phyloP scores from a whole-genome alignment of 2,797 vertebrate species.

The Lutjanus argentimaculatus region DNA sequence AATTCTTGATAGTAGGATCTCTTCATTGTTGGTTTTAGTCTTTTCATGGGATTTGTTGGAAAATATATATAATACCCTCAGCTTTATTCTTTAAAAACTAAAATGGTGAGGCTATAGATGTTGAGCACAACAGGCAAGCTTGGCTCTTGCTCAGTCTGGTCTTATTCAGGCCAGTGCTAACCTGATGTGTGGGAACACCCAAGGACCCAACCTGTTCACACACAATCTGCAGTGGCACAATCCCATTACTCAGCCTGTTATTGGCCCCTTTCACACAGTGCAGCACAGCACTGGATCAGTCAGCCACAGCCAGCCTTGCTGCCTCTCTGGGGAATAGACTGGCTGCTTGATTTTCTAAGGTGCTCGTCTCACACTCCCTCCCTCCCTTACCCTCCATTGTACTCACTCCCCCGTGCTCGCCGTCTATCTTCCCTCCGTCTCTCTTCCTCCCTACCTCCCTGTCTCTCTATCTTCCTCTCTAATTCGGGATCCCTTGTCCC shows the following conservation, averaged over 20 bases:
- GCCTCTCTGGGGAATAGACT: slow-evolving; percentile 75
- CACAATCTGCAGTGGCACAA: slow-evolving; percentile 83
- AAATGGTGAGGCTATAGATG: slow-evolving; percentile 26
- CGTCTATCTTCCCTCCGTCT: slow-evolving; percentile 51
- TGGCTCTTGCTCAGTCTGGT: slow-evolving; percentile 48
- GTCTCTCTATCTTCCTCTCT: slow-evolving; percentile 34
- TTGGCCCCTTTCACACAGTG: slow-evolving; percentile 81
- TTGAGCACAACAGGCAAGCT: slow-evolving; percentile 49
- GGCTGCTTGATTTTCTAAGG: slow-evolving; percentile 81
- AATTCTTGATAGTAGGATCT: slow-evolving; percentile 12
- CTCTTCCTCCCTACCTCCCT: slow-evolving; percentile 22
- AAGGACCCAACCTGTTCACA: slow-evolving; percentile 82
- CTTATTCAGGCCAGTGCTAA: slow-evolving; percentile 68
- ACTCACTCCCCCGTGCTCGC: slow-evolving; percentile 47
- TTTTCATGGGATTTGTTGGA: slow-evolving; percentile 22
- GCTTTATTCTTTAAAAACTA: slow-evolving; percentile 25
- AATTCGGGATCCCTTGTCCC: slow-evolving; percentile 19
- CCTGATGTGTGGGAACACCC: slow-evolving; percentile 77
- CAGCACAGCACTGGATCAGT: slow-evolving; percentile 78
- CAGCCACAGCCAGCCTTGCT: slow-evolving; percentile 72
- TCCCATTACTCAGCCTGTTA: slow-evolving; percentile 85
- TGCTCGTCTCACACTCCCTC: slow-evolving; percentile 67
- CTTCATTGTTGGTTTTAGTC: slow-evolving; percentile 20
- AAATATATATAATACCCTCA: slow-evolving; percentile 19
- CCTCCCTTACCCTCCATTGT: slow-evolving; percentile 66